phyloP scores from a whole-genome alignment of 2,888 invertebrate genomes.

The Acanthosepion esculentum region DNA sequence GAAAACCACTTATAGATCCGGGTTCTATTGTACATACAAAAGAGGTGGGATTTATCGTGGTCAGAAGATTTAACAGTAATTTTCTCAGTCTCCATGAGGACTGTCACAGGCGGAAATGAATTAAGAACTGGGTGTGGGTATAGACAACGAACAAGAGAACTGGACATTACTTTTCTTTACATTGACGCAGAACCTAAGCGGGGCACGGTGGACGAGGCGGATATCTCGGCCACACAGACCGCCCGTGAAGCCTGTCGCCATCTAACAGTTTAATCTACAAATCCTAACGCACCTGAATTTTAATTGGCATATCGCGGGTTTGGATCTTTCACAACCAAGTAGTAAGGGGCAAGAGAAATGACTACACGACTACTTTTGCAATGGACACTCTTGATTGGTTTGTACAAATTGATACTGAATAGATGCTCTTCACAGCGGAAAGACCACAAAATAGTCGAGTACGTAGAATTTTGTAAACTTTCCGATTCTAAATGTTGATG shows the following conservation, averaged over 20 bases:
- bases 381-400: not conserved
- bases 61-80: not conserved
- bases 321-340: not conserved
- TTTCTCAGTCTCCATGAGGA: not conserved
- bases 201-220: not conserved
- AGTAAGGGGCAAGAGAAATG: not conserved
- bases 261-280: not conserved
- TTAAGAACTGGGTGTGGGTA: not conserved
- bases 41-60: not conserved
- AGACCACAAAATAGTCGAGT: not conserved
- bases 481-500: no score
- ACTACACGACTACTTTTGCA: not conserved
- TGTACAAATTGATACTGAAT: not conserved
- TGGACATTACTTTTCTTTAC: not conserved
- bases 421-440: not conserved
- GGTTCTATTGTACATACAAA: not conserved
- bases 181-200: not conserved
- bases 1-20: not conserved
- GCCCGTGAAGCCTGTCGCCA: no score
- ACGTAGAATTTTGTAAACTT: not conserved
- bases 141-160: not conserved
- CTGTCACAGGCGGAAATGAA: not conserved
- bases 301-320: not conserved
- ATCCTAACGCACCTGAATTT: not conserved
- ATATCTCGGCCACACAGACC: not conserved